A percentile compares a stretch with the other conserved stretches of the same genome.
Conservation (phyloP, 2,888 invertebrate species). For the Colostygia pectinataria region DNA sequence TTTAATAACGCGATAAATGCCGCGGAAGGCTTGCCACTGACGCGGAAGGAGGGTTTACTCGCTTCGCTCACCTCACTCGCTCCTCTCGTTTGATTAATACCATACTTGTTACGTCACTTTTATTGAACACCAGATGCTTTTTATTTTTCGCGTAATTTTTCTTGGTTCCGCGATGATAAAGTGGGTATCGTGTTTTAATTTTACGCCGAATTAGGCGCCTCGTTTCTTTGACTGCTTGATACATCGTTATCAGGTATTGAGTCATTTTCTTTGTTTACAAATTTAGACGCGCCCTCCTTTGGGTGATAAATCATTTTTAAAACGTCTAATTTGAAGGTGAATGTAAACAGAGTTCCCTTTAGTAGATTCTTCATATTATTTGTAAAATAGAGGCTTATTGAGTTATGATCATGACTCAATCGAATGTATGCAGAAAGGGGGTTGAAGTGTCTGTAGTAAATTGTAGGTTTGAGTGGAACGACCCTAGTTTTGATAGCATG, state of each 20-base stretch:
- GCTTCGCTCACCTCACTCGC: conserved; percentile 12
- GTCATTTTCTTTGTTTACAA: conserved; percentile 28
- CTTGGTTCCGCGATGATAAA: conserved; percentile 46
- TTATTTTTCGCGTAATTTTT: conserved; percentile 67
- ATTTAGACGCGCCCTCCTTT: conserved; percentile 33
- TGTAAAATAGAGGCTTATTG: conserved; percentile 57
- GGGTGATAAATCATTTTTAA: conserved; percentile 64
- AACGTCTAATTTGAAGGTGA: conserved; percentile 57
- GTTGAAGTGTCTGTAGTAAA: conserved; percentile 68
- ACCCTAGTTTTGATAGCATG: conserved; percentile 46
- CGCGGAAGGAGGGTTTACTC: conserved; percentile 57
- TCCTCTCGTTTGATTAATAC: conserved; percentile 60
- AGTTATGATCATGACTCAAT: conserved; percentile 72
- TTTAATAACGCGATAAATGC: conserved; percentile 82
- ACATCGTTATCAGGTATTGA: conserved; percentile 44
- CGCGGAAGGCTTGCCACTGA: conserved; percentile 79
- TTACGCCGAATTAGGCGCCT: conserved; percentile 66
- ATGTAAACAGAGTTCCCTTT: conserved; percentile 61
- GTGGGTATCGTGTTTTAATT: conserved; percentile 67
- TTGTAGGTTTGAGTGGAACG: conserved; percentile 57
- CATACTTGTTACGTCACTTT: conserved; percentile 63
- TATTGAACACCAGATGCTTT: conserved; percentile 75
- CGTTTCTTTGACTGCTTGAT: conserved; percentile 51
- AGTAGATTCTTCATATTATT: conserved; percentile 50
- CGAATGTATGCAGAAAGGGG: conserved; percentile 57